Evolutionary conservation across 2,888 invertebrate genomes (phyloP).

Genomic region (Eilema sororculum): DNA sequence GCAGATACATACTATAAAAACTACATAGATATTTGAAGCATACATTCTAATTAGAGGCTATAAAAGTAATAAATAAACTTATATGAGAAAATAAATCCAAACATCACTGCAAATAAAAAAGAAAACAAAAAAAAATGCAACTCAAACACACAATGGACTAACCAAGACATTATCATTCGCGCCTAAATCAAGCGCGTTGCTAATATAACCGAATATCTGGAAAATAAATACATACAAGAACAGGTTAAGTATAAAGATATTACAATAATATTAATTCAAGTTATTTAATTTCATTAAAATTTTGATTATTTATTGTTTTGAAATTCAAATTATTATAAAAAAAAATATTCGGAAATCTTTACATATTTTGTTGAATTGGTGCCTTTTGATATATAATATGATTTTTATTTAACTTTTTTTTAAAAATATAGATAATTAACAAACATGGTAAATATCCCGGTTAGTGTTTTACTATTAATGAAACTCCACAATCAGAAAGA

Average conservation of each 20-base stretch:
- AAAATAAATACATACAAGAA: conserved; percentile 57
- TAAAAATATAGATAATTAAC: too few species aligned
- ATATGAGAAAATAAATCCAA: neutral
- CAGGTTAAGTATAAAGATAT: neutral
- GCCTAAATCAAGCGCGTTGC: conserved; percentile 76
- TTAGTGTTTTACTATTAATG: neutral
- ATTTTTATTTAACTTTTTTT: neutral
- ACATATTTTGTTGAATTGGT: neutral
- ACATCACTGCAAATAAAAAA: neutral
- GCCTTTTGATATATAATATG: neutral
- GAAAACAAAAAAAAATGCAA: conserved; percentile 17
- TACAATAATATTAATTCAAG: too few species aligned
- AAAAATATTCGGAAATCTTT: too few species aligned
- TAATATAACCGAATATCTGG: conserved; percentile 82
- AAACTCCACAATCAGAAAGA: neutral
- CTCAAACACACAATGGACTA: conserved; percentile 62
- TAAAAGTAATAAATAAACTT: neutral
- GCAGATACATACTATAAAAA: neutral
- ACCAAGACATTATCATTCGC: conserved; percentile 73
- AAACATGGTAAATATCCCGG: too few species aligned
- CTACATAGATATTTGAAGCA: neutral
- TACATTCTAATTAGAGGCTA: neutral
- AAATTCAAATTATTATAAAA: neutral
- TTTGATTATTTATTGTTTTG: neutral
- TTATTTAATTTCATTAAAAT: too few species aligned